Evolutionary conservation across 1,140 invertebrate genomes (phyloP), one percentile per base, ranked within the genome.

Genomic region (Drosophila virilis): DNA sequence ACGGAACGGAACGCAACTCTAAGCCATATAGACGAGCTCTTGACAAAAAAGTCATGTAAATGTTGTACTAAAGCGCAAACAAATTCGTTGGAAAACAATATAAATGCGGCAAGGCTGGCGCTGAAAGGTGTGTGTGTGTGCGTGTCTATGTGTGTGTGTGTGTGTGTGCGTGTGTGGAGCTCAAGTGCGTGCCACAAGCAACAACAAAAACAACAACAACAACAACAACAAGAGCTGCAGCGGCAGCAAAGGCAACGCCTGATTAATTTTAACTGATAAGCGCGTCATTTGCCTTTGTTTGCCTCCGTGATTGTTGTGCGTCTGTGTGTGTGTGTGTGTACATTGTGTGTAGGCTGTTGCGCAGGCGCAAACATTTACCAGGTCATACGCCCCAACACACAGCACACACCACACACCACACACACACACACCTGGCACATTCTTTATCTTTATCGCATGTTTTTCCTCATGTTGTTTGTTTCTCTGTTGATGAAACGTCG

Each of bases 251-350:
- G 82, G 75, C 83, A 86, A 86, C 72, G 82, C 82, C 82, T 86
- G 82, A 86, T 86, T 86, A 86, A 86, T 86, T 88, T 86, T 62
- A 88, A 82, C 82, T 88, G 82, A 86, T 86, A 86, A 86, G 83
- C 59, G 61, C 72, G 72, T 88, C 83, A 86, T 88, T 86, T 86
- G 83, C 78, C 77, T 86, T 86, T 86, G 78, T 82, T 62, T 72
- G 69, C 52, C 51, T 50, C 35, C 35, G 61, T 78, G 71, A 75
- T 57, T 69, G 73, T 74, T 62, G 43, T 61, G 40, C 15, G 45
- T 32, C 13, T 42, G 50, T 10, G 37, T 60, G 45, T 37, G 28
- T 60, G 72, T 50, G 54, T 68, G 42, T 58, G 15, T 59, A 46
- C 32, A 8, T 62, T 78, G 76, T 72, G 81, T 86, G 82, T 86